Conservation (phyloP, 2,113 vertebrate species). For the Phaetusa simplex region DNA sequence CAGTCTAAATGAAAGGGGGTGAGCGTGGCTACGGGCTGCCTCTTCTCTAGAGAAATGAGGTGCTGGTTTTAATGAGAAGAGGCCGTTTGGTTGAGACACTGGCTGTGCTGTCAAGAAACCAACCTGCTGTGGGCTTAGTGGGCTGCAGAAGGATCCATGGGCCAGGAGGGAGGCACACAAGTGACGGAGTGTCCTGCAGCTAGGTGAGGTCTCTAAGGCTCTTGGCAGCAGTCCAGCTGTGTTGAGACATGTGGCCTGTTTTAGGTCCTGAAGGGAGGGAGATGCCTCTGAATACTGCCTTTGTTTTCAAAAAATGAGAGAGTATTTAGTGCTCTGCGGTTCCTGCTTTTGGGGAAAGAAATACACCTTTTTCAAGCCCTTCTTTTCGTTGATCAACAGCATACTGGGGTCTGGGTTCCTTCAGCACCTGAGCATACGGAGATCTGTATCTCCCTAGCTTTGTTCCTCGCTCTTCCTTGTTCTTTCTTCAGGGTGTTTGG, state of each 20-base stretch:
- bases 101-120: background rate
- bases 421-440: accelerated
- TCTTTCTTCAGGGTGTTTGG: background rate
- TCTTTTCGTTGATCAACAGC: background rate
- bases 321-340: background rate
- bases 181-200: background rate
- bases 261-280: no score
- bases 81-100: accelerated
- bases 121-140: background rate
- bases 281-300: background rate
- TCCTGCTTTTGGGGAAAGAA: background rate
- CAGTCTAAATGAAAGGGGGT: accelerated
- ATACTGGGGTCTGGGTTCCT: background rate
- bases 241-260: background rate
- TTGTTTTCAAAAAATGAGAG: background rate
- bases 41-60: background rate
- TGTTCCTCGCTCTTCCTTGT: background rate
- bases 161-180: background rate
- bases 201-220: background rate
- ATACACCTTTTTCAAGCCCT: accelerated
- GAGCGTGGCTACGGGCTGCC: accelerated
- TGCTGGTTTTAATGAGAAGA: background rate
- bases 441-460: background rate
- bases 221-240: background rate
- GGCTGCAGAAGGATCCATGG: background rate